These are phyloP conservation scores for Phymanthus crucifer DNA, from an alignment of 92 coral and sea anemone species.

Conservation along the genomic window DNA sequence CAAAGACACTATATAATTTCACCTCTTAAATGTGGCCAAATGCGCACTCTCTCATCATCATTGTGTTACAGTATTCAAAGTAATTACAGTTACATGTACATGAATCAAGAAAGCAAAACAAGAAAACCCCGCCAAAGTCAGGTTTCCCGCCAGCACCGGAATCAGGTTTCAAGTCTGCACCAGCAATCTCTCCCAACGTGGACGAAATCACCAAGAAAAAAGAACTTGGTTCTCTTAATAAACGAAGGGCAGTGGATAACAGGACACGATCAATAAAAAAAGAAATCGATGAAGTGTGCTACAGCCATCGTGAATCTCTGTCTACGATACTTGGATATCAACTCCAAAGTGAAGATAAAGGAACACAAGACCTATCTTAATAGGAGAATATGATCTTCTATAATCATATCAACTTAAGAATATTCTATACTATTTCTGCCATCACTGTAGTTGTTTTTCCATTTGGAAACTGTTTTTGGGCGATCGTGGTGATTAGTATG, in stretches of 20 bases:
- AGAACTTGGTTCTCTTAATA: background rate
- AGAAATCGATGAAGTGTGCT: constrained; percentile 8
- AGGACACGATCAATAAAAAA: background rate
- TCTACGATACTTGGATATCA: constrained; percentile 10
- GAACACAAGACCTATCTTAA: constrained; percentile 12
- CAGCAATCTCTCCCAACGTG: constrained; percentile 6
- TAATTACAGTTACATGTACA: too few species aligned
- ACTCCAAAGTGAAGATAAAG: background rate
- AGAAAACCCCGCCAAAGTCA: constrained; percentile 1
- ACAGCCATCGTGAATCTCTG: constrained; percentile 13
- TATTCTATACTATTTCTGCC: too few species aligned
- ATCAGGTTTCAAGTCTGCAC: background rate
- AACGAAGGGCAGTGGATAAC: background rate
- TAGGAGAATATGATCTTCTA: too few species aligned
- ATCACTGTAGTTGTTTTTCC: too few species aligned
- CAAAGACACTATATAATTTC: too few species aligned
- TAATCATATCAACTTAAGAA: too few species aligned
- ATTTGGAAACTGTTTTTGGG: too few species aligned
- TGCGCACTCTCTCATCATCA: too few species aligned
- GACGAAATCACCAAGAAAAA: background rate
- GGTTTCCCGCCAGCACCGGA: background rate
- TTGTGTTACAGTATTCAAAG: too few species aligned
- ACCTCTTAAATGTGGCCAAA: too few species aligned
- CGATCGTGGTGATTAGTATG: too few species aligned
- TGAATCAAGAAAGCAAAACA: too few species aligned